Conservation (phyloP, 2,797 vertebrate species). For the Microhierax caerulescens region DNA sequence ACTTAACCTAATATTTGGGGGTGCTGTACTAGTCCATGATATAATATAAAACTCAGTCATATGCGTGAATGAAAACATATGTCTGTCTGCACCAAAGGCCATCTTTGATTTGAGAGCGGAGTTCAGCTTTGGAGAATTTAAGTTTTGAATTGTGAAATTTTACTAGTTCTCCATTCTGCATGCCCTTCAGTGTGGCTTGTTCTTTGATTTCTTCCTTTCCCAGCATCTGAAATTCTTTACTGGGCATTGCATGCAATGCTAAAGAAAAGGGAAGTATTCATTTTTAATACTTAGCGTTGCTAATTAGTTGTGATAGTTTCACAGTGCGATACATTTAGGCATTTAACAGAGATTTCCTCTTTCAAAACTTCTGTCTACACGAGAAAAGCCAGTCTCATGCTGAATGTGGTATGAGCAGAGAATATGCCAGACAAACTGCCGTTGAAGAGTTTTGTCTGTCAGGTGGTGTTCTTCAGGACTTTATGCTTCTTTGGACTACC, state of each 20-base stretch:
- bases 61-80: not conserved
- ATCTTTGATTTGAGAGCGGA: not conserved
- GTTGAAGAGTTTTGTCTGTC: not conserved
- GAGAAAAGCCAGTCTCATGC: not conserved
- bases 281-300: not conserved
- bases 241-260: not conserved
- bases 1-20: not conserved
- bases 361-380: not conserved
- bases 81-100: not conserved
- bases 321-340: conserved; percentile 21
- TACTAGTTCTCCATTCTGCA: not conserved
- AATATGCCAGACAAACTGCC: not conserved
- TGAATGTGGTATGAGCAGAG: not conserved
- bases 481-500: conserved; percentile 62
- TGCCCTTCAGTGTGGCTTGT: not conserved
- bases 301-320: conserved; percentile 5
- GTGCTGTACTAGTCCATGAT: not conserved
- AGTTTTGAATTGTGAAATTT: not conserved
- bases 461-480: conserved; percentile 40
- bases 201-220: not conserved
- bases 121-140: not conserved
- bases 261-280: not conserved
- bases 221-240: not conserved
- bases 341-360: not conserved
- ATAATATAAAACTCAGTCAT: not conserved